phyloP scores from a whole-genome alignment of 2,888 invertebrate genomes.

The Agriopis aurantiaria region DNA sequence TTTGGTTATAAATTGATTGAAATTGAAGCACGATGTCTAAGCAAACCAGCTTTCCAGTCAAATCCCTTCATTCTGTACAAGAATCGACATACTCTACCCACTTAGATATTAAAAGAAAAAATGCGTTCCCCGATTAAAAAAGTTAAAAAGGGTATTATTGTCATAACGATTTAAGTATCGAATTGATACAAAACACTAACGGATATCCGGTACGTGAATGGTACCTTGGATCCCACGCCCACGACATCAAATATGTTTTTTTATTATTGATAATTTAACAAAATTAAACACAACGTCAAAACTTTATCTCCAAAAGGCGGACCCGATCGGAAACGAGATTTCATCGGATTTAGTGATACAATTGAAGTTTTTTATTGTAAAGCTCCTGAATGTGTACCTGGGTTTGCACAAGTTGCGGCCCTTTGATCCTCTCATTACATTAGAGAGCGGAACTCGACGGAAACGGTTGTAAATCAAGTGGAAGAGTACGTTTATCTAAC shows the following conservation, averaged over 20 bases:
- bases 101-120: too few species aligned
- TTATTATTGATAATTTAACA: conserved; percentile 51
- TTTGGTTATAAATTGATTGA: too few species aligned
- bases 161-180: conserved; percentile 58
- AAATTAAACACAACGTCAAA: conserved; percentile 64
- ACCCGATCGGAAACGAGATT: conserved; percentile 60
- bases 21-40: too few species aligned
- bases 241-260: conserved; percentile 55
- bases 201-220: conserved; percentile 78
- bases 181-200: conserved; percentile 66
- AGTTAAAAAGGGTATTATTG: conserved; percentile 46
- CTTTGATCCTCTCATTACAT: conserved; percentile 44
- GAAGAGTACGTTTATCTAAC: conserved; percentile 61
- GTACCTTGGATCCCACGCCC: conserved; percentile 73
- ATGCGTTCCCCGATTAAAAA: neutral
- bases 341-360: conserved; percentile 62
- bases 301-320: conserved; percentile 52
- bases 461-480: conserved; percentile 58
- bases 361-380: conserved; percentile 49
- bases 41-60: too few species aligned
- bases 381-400: conserved; percentile 55
- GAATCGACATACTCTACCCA: too few species aligned
- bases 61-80: too few species aligned
- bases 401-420: conserved; percentile 55
- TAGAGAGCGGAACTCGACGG: conserved; percentile 48